Percentiles rank a stretch among this genome's conserved stretches.
phyloP scores from a whole-genome alignment of 2,888 invertebrate species.

The Xylocampa areola region DNA sequence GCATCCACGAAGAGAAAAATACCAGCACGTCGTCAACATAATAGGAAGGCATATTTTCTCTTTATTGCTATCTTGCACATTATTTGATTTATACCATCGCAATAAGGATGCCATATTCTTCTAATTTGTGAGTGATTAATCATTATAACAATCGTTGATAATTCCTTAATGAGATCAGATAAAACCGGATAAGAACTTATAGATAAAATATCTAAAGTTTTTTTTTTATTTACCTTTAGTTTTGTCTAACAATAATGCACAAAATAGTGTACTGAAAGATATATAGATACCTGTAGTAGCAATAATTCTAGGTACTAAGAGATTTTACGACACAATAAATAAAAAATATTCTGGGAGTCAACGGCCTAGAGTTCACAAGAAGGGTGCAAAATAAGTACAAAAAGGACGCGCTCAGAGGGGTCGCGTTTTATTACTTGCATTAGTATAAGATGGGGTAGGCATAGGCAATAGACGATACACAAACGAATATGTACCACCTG shows the following conservation, averaged over 20 bases:
- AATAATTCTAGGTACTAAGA: slow-evolving; percentile 61
- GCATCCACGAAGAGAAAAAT: slow-evolving; percentile 51
- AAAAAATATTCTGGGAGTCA: slow-evolving; percentile 68
- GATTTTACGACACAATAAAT: slow-evolving; percentile 65
- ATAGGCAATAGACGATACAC: slow-evolving; percentile 50
- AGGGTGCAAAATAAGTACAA: slow-evolving; percentile 70
- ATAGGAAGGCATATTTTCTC: slow-evolving; percentile 29
- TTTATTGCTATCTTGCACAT: slow-evolving; percentile 35
- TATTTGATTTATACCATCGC: slow-evolving; percentile 27
- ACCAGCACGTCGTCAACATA: slow-evolving; percentile 34
- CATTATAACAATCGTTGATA: no score
- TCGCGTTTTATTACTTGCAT: slow-evolving; percentile 67
- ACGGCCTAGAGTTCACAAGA: slow-evolving; percentile 71
- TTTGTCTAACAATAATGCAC: slow-evolving; percentile 20
- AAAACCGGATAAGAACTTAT: no score
- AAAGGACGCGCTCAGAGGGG: slow-evolving; percentile 68
- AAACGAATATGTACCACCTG: slow-evolving; percentile 47
- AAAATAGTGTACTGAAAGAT: slow-evolving; percentile 29
- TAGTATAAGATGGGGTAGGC: slow-evolving; percentile 65
- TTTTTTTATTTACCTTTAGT: no score
- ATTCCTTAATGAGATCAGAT: no score
- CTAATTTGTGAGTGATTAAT: background rate
- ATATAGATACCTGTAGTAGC: slow-evolving; percentile 54
- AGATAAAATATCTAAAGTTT: no score
- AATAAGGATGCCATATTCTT: slow-evolving; percentile 16